Percentiles rank a stretch among this genome's conserved stretches.
phyloP scores from a whole-genome alignment of 2,888 invertebrate genomes.

The Thyatira batis region DNA sequence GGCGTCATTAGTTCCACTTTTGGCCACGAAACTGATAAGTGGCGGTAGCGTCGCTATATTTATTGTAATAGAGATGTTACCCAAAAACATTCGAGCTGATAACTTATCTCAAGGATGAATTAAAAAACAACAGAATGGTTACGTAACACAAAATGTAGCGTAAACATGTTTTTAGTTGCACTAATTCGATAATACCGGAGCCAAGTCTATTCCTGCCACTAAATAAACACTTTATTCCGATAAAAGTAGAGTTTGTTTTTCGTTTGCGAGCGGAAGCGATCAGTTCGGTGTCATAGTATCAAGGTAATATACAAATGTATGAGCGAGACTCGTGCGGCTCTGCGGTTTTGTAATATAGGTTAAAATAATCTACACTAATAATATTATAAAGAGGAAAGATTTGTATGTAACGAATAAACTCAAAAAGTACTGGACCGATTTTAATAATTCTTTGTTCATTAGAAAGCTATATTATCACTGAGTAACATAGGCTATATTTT shows the following conservation, averaged over 20 bases:
- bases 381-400: too few relatives aligned
- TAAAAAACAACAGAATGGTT: conserved; percentile 39
- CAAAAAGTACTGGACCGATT: too few relatives aligned
- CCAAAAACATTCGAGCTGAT: conserved; percentile 31
- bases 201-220: not conserved
- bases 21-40: too few relatives aligned
- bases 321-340: not conserved
- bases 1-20: too few relatives aligned
- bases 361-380: too few relatives aligned
- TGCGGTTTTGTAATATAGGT: not conserved
- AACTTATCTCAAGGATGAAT: conserved; percentile 59
- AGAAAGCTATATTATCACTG: too few relatives aligned
- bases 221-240: not conserved
- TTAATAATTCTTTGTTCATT: too few relatives aligned
- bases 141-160: conserved; percentile 35
- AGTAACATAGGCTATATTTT: too few relatives aligned
- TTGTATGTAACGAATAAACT: too few relatives aligned
- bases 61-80: conserved; percentile 11
- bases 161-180: conserved; percentile 52
- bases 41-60: too few relatives aligned
- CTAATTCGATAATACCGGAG: not conserved
- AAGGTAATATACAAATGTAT: not conserved
- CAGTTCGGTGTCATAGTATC: not conserved
- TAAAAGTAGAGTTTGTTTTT: conserved; percentile 3
- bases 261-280: not conserved